These are phyloP conservation scores for Taphrorychus bicolor DNA, from an alignment of 2,888 invertebrate species.

Conservation along the genomic window DNA sequence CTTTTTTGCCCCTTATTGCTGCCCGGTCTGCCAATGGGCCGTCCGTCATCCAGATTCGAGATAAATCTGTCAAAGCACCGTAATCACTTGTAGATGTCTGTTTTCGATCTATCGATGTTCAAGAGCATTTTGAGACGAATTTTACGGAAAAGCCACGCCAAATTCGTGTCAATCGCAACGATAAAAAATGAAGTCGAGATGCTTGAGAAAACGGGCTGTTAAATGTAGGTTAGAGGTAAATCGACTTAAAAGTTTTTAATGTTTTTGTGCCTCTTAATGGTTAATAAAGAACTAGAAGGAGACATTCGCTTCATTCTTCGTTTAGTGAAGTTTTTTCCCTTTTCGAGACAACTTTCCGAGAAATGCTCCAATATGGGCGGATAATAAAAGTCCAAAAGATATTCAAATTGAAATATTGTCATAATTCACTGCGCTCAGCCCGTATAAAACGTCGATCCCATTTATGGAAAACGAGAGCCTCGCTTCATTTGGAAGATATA, in stretches of 20 bases:
- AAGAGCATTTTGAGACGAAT: slow-evolving; percentile 20
- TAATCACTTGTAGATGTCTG: slow-evolving; percentile 39
- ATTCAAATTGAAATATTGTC: slow-evolving; percentile 4
- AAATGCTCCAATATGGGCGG: not conserved
- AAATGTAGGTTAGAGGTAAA: slow-evolving; percentile 4
- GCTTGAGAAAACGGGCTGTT: not conserved
- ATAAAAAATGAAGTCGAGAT: slow-evolving; percentile 23
- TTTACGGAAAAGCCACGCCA: slow-evolving; percentile 34
- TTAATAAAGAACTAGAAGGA: not conserved
- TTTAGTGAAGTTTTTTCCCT: not conserved
- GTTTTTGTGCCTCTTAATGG: not conserved
- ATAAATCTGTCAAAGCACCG: slow-evolving; percentile 38
- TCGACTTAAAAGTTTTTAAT: not conserved
- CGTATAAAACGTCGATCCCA: slow-evolving; percentile 25
- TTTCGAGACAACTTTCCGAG: not conserved
- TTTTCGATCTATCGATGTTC: slow-evolving; percentile 34
- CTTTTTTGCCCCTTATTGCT: slow-evolving; percentile 21
- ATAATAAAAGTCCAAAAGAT: not conserved
- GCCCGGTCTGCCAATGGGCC: slow-evolving; percentile 15
- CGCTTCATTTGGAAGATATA: slow-evolving; percentile 31
- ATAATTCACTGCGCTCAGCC: slow-evolving; percentile 29
- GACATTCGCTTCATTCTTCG: not conserved
- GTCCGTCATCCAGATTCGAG: slow-evolving; percentile 38
- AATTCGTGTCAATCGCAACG: slow-evolving; percentile 25
- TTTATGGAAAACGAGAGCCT: slow-evolving; percentile 17